Conservation (phyloP, 2,888 invertebrate species). For the Azorinus chamasolen region DNA sequence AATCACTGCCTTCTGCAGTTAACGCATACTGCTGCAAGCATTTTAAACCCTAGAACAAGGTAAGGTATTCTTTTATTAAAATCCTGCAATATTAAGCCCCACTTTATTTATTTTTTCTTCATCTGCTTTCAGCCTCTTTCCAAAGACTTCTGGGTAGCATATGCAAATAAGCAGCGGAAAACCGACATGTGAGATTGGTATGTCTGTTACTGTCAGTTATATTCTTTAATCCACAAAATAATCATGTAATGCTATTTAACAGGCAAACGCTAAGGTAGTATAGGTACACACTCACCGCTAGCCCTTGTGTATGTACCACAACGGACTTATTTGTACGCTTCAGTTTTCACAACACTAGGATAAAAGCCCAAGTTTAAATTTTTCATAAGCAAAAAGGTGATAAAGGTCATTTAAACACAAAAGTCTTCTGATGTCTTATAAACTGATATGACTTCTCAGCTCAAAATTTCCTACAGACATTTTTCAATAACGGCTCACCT, state of each 20-base stretch:
- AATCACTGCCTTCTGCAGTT: too few species aligned
- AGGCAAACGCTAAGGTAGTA: conserved; percentile 2
- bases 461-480: conserved; percentile 15
- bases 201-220: conserved; percentile 17
- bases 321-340: conserved; percentile 2
- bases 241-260: conserved; percentile 37
- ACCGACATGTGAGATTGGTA: conserved; percentile 6
- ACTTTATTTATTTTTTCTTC: too few species aligned
- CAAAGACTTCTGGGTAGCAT: conserved; percentile 41
- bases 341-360: conserved; percentile 4
- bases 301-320: not conserved
- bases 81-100: too few species aligned
- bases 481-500: conserved; percentile 23
- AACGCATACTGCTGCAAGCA: too few species aligned
- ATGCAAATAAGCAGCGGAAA: conserved; percentile 39
- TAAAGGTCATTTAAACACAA: conserved; percentile 39
- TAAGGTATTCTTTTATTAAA: too few species aligned
- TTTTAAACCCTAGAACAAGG: too few species aligned
- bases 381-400: conserved; percentile 25
- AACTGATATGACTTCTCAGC: conserved; percentile 26
- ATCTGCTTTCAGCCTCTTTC: conserved; percentile 17
- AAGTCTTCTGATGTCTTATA: conserved; percentile 25
- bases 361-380: conserved; percentile 1
- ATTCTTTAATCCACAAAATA: conserved; percentile 12
- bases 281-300: not conserved